Base-by-base conservation (phyloP, 2,797 vertebrate genomes). In the Rhodeus uyekii region DNA sequence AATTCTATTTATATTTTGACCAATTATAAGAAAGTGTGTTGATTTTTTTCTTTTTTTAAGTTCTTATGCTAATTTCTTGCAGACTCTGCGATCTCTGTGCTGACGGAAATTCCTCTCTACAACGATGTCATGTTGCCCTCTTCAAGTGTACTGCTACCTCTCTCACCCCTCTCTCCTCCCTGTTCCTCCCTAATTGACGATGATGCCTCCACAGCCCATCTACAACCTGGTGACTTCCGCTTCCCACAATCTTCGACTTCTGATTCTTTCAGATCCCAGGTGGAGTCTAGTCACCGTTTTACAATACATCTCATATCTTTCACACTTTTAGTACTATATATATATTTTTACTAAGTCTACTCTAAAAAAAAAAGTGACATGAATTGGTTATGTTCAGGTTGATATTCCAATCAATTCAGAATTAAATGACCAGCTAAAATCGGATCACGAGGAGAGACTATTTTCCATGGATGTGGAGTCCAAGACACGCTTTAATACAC, bases 101-200 rank as follows among this genome's bases (percentile, higher is more conserved):
- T 94, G 90, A 94, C 95, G 84, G 97, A 98, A 61, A 95, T 95
- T 79, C 96, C 97, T 72, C 93, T 99, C 83, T 99, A 98, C 94
- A 99, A 97, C 0, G 98, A 99, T 84, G 97, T 99, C 82, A 99
- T 99, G 97, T 95, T 99, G 87, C 97, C 97, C 79, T 95, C 97
- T 83, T 95, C 95, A 84, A 95, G 92, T 87, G 95, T 96, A 86
- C 96, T 96, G 87, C 88, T 97, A 91, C 93, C 94, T 77, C 87
- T 93, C 92, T 98, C 90, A 96, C 97, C 87, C 94, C 96, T 83
- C 92, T 97, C 81, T 92, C 95, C 80, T 91, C 92, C 92, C 85
- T 90, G 94, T 73, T 93, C 92, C 73, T 91, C 93, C 61, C 90
- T 94, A 86, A 92, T 93, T 87, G 89, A 91, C 87, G 90, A 95